Evolutionary conservation across 2,113 vertebrate species (phyloP).

Genomic region (Notechis scutatus): DNA sequence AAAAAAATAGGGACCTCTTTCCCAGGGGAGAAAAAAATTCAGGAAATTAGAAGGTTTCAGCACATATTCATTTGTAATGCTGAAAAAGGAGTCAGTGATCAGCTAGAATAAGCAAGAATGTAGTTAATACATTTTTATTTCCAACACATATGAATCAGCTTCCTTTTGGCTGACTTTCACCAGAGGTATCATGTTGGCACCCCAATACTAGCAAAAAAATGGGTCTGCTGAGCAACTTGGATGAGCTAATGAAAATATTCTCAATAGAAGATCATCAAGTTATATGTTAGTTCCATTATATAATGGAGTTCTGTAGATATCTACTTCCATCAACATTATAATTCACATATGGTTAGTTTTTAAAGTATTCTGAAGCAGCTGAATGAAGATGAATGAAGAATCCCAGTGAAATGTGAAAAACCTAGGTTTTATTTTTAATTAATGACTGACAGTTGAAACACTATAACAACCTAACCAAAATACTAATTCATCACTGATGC

Average conservation of each 20-base stretch:
- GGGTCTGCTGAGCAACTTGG: background rate
- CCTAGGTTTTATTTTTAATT: background rate
- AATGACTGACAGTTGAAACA: constrained; percentile 6
- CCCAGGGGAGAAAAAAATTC: background rate
- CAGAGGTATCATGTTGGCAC: background rate
- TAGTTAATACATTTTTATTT: background rate
- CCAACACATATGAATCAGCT: background rate
- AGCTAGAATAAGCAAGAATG: background rate
- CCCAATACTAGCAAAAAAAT: background rate
- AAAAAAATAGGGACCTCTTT: background rate
- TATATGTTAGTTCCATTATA: background rate
- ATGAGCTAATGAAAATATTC: background rate
- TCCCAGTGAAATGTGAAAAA: background rate
- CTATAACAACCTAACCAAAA: constrained; percentile 12
- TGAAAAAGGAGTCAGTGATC: background rate
- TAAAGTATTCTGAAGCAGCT: background rate
- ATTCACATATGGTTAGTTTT: background rate
- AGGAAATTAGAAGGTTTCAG: background rate
- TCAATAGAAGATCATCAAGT: background rate
- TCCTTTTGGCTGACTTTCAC: background rate
- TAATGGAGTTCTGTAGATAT: background rate
- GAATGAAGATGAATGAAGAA: background rate
- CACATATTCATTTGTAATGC: background rate
- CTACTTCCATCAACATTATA: background rate
- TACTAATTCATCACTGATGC: constrained; percentile 27